phyloP scores from a whole-genome alignment of 2,888 invertebrate species.

The Adela reaumurella region DNA sequence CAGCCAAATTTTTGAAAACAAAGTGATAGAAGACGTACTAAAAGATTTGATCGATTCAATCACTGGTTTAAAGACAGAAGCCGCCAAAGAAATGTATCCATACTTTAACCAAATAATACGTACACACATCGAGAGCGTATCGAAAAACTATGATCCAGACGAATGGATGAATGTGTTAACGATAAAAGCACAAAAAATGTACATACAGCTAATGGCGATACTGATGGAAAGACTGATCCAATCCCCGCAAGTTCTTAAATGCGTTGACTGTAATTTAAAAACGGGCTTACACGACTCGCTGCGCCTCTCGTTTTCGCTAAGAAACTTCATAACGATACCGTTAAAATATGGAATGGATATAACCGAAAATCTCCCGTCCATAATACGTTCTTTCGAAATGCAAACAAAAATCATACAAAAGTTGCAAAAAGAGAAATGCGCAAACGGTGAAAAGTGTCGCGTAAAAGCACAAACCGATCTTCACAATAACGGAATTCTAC shows the following conservation, averaged over 20 bases:
- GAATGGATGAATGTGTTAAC: constrained; percentile 16
- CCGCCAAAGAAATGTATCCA: constrained; percentile 26
- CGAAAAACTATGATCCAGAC: constrained; percentile 12
- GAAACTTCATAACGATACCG: constrained; percentile 23
- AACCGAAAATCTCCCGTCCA: constrained; percentile 16
- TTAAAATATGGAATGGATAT: constrained; percentile 17
- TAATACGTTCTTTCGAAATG: constrained; percentile 17
- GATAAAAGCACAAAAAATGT: constrained; percentile 18
- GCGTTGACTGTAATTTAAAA: constrained; percentile 30
- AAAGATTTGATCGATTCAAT: constrained; percentile 22
- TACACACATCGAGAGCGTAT: constrained; percentile 26
- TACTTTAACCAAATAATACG: constrained; percentile 30
- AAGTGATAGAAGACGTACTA: constrained; percentile 22
- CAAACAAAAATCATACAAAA: constrained; percentile 26
- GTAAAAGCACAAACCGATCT: constrained; percentile 33
- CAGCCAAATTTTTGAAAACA: constrained; percentile 22
- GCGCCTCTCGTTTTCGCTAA: constrained; percentile 26
- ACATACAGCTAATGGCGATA: constrained; percentile 24
- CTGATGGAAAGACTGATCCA: constrained; percentile 21
- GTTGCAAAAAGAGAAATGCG: constrained; percentile 22
- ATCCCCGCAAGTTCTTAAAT: constrained; percentile 29
- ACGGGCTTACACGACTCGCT: constrained; percentile 32
- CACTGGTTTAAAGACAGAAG: constrained; percentile 22
- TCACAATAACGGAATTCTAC: constrained; percentile 33
- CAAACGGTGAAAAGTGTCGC: constrained; percentile 28